Base-by-base conservation (phyloP, 2,113 vertebrate genomes). In the Brachyistius frenatus region DNA sequence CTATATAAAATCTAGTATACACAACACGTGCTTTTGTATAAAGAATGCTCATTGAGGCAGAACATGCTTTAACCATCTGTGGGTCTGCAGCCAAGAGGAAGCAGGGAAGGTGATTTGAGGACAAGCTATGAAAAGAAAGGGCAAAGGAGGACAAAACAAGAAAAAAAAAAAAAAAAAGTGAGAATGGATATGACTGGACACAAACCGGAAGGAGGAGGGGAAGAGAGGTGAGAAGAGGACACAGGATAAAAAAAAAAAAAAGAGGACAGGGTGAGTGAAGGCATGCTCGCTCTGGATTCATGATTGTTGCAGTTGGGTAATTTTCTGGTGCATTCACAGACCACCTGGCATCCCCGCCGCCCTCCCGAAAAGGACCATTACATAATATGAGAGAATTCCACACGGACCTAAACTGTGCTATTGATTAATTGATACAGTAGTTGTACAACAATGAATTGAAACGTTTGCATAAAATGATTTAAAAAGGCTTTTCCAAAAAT, bases 251-350 rank as follows among this genome's bases (percentile, higher is more conserved):
- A 63, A 56, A 36, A 50, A 52, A 69, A 64, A 67, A 54, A 44
- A 53, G 56, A 67, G 41, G 53, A 78, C 69, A 80, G 63, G 32
- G 66, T 68, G 66, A 36, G 79, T n/a, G 33, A 49, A 68, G 58
- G 37, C 11, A 71, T 46, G 67, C 70, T 73, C 35, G 7, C 63
- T 47, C 33, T 44, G 61, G 69, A 84, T 55, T 74, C 35, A 46
- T 49, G 4, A 32, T 50, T 54, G 63, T 62, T 36, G 47, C 70
- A 70, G 62, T 76, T 58, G 74, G 79, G 81, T 88, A 50, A 83
- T 83, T 77, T 78, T 80, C 80, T 78, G 65, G 63, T 67, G 49
- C 74, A 76, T 81, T 87, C 73, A 63, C 73, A 78, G 54, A 82
- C 61, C 83, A 80, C 81, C 75, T 81, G 83, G 66, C 49, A 73